Evolutionary conservation across 2,113 vertebrate genomes (phyloP).

Genomic region (Spizaetus ornatus): DNA sequence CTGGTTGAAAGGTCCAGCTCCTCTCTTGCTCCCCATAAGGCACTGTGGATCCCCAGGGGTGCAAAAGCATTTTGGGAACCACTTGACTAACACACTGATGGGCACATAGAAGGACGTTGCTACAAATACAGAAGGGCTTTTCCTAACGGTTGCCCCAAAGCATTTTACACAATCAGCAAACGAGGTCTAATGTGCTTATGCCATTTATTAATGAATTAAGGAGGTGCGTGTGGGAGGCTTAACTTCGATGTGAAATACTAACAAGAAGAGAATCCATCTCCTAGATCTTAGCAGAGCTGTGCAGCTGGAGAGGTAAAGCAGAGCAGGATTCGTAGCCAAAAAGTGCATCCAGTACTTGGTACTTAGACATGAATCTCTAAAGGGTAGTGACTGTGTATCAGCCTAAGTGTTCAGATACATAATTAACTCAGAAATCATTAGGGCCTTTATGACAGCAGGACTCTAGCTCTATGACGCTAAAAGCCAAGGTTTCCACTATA

Average conservation of each 20-base stretch:
- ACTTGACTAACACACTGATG: background rate
- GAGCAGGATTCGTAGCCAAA: background rate
- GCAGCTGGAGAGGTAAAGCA: background rate
- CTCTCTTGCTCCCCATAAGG: background rate
- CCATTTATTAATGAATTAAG: background rate
- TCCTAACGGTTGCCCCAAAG: background rate
- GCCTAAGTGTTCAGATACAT: background rate
- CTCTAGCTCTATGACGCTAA: background rate
- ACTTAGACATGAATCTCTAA: background rate
- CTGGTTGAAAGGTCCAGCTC: background rate
- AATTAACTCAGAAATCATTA: slow-evolving; percentile 21
- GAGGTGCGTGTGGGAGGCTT: background rate
- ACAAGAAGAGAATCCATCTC: background rate
- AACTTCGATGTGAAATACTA: background rate
- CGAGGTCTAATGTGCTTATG: rapidly evolving
- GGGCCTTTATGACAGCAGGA: background rate
- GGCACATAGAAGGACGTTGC: background rate
- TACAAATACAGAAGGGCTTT: background rate
- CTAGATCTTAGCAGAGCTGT: background rate
- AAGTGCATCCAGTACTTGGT: background rate
- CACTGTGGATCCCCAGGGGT: background rate
- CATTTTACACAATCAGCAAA: background rate
- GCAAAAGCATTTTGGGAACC: background rate
- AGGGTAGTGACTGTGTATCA: background rate
- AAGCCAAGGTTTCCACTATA: slow-evolving; percentile 11